These are phyloP conservation scores for Drosophila melanosoma DNA, from an alignment of 2,888 invertebrate species.

Conservation along the genomic window DNA sequence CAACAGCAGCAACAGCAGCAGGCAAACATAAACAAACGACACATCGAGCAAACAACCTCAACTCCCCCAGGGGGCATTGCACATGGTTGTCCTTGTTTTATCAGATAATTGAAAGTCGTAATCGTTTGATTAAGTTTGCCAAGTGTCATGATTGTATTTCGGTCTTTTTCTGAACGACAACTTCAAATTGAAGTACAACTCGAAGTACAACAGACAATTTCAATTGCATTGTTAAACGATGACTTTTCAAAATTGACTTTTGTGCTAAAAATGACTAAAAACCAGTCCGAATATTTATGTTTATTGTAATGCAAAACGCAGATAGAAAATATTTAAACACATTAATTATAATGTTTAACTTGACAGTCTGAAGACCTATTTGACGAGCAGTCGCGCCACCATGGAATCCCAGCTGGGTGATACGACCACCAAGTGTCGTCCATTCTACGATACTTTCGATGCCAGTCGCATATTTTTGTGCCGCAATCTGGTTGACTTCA, in stretches of 20 bases:
- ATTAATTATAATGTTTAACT: neutral
- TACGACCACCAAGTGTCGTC: constrained; percentile 89
- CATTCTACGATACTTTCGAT: constrained; percentile 89
- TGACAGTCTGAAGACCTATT: constrained; percentile 87
- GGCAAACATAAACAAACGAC: constrained; percentile 36
- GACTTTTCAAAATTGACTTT: neutral
- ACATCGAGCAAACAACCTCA: constrained; percentile 51
- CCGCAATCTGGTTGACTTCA: constrained; percentile 83
- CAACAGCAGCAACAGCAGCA: neutral
- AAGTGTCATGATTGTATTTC: constrained; percentile 73
- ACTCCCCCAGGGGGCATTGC: constrained; percentile 4
- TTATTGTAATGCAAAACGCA: neutral
- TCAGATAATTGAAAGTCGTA: constrained; percentile 81
- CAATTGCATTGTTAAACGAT: neutral
- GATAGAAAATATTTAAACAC: neutral
- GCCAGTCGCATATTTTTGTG: constrained; percentile 87
- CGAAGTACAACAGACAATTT: neutral
- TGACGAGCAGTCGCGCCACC: constrained; percentile 89
- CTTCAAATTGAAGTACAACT: constrained; percentile 3
- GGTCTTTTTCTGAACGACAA: constrained; percentile 19
- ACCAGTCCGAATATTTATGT: neutral
- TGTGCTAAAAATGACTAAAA: neutral
- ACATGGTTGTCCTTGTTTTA: constrained; percentile 62
- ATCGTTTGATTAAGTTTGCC: constrained; percentile 78
- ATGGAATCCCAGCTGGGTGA: constrained; percentile 88